Base-by-base conservation (phyloP, 2,888 invertebrate species). In the Coelinius sp. region DNA sequence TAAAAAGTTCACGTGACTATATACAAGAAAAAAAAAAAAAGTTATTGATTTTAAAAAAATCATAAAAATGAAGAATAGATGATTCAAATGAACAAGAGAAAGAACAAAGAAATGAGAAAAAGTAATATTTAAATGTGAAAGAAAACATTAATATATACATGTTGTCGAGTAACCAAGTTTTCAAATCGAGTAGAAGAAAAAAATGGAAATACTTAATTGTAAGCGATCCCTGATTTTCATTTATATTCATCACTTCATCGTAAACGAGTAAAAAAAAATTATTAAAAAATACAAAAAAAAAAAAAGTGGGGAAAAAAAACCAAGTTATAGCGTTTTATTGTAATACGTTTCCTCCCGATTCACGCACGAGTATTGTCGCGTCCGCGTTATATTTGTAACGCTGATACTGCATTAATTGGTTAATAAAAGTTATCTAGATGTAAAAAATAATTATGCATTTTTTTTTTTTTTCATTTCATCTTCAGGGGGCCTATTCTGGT, bases 341-440 rank as follows among this genome's bases (percentile, higher is more conserved):
- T 86, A 86, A 81, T 83, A 84, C 74, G 66, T 59, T 66, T 56
- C 20, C 49, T 56, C 66, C 66, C 41, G 68, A 76, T 74, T 75
- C 70, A 67, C 65, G 69, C 72, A 73, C 76, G 79, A 81, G 20
- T 79, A 78, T 80, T 81, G 82, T 82, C 81, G 81, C 80, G 81
- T 81, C 81, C 85, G 81, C 83, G 80, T 85, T 82, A 83, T 35
- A 53, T 88, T 87, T 87, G 84, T 86, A 86, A 85, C 84, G 82
- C 86, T 86, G 85, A 79, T 31, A 85, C 82, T 83, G 85, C 84
- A 84, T 85, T 83, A 71, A 86, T 87, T 87, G 87, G 85, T 87
- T 87, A 85, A 87, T 86, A 87, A 87, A 87, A 87, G 86, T 87
- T 87, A 86, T 87, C 87, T 87, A 87, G 87, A 87, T 87, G 87